phyloP scores from a whole-genome alignment of 2,113 vertebrate species.

The Catharus bicknelli region DNA sequence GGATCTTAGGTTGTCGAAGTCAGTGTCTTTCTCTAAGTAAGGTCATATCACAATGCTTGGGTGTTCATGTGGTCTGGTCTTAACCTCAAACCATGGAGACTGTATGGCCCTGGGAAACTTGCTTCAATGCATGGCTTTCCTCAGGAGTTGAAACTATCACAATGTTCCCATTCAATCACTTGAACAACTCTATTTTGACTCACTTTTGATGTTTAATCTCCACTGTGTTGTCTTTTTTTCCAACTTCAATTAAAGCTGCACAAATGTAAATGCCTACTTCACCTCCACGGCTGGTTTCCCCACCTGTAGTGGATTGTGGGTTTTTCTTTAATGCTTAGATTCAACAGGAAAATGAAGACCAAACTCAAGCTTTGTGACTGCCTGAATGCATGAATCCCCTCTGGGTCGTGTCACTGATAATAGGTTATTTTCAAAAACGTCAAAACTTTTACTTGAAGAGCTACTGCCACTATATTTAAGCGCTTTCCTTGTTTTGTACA shows the following conservation, averaged over 20 bases:
- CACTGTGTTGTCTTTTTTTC: background rate
- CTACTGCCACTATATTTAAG: background rate
- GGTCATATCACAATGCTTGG: background rate
- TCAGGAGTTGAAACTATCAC: background rate
- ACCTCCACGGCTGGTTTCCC: fast-evolving
- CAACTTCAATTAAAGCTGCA: background rate
- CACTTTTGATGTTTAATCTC: background rate
- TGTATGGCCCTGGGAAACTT: background rate
- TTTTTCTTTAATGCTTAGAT: background rate
- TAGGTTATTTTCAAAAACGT: background rate
- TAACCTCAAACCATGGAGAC: background rate
- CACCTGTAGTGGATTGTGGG: background rate
- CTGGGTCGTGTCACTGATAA: background rate
- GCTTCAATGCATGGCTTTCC: background rate
- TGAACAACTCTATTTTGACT: background rate
- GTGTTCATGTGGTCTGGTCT: background rate
- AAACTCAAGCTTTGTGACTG: background rate
- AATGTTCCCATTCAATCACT: background rate
- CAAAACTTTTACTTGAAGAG: background rate
- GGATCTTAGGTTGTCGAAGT: background rate
- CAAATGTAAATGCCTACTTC: background rate
- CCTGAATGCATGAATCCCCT: background rate
- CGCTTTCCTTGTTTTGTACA: background rate
- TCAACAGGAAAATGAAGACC: background rate
- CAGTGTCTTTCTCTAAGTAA: background rate